A percentile compares a stretch with the other conserved stretches of the same genome.
Evolutionary conservation across 1,140 invertebrate genomes (phyloP).

Genomic region (Ceratina australensis): DNA sequence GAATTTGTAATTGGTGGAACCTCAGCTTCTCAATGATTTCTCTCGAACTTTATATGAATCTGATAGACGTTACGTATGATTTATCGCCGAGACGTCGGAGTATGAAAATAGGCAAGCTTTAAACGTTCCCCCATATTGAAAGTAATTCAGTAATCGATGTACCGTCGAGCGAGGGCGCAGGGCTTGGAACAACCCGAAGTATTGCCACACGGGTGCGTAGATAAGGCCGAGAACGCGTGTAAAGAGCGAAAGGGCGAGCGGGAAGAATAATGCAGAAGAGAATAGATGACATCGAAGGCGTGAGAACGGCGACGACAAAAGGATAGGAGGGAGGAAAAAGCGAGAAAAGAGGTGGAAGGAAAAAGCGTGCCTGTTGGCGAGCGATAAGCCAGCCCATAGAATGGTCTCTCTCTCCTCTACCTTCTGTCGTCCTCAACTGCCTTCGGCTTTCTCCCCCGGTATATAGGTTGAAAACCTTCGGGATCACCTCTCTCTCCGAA

Average conservation of each 20-base stretch:
- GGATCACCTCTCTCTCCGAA: constrained; percentile 55
- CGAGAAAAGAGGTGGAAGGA: constrained; percentile 58
- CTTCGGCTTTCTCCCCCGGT: constrained; percentile 53
- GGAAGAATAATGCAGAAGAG: constrained; percentile 19
- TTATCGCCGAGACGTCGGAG: neutral
- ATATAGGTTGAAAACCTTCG: constrained; percentile 54
- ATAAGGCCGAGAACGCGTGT: constrained; percentile 26
- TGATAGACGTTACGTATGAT: too few relatives aligned
- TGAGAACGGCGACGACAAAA: constrained; percentile 25
- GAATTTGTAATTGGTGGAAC: neutral
- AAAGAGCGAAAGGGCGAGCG: constrained; percentile 13
- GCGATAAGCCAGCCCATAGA: constrained; percentile 72
- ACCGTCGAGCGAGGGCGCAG: too few relatives aligned
- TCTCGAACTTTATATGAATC: too few relatives aligned
- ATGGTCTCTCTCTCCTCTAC: constrained; percentile 63
- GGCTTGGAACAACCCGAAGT: neutral
- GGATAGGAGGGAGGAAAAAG: constrained; percentile 28
- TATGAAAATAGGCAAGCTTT: neutral
- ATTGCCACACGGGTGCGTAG: neutral
- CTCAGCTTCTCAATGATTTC: too few relatives aligned
- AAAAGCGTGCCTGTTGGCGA: constrained; percentile 69
- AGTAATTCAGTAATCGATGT: neutral
- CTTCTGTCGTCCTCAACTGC: constrained; percentile 63
- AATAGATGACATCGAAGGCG: constrained; percentile 50
- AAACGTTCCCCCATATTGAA: neutral